These are phyloP conservation scores for Diabrotica virgifera DNA, from an alignment of 1,140 invertebrate genomes.

Conservation along the genomic window DNA sequence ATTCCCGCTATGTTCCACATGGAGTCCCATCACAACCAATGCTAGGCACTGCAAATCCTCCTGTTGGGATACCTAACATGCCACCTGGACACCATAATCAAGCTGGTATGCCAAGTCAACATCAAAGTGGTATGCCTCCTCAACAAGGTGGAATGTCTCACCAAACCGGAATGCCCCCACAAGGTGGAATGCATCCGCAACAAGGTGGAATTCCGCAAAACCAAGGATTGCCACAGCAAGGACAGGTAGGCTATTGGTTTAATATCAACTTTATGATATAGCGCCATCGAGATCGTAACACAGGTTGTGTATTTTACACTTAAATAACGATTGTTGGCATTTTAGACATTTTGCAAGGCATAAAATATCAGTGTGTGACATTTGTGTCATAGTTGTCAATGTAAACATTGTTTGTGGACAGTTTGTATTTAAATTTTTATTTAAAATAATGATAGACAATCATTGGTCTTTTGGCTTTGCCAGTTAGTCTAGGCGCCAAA, in stretches of 20 bases:
- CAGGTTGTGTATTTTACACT: too few relatives aligned
- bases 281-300: too few relatives aligned
- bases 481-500: too few relatives aligned
- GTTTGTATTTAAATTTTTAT: too few relatives aligned
- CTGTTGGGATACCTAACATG: conserved; percentile 22
- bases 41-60: neutral
- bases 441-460: too few relatives aligned
- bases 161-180: conserved; percentile 4
- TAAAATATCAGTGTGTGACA: too few relatives aligned
- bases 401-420: too few relatives aligned
- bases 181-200: conserved; percentile 25
- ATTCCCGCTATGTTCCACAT: conserved; percentile 24
- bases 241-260: neutral
- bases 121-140: conserved; percentile 20
- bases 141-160: conserved; percentile 32
- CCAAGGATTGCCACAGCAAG: conserved; percentile 4
- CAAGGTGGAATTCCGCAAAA: conserved; percentile 14
- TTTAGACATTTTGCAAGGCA: too few relatives aligned
- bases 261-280: too few relatives aligned
- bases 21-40: conserved; percentile 17
- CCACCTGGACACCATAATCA: conserved; percentile 10
- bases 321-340: too few relatives aligned
- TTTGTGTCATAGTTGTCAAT: too few relatives aligned
- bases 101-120: neutral
- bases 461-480: too few relatives aligned